A percentile compares a stretch with the other conserved stretches of the same genome.
These are phyloP conservation scores for Cebidichthys violaceus DNA, from an alignment of 2,113 vertebrate genomes.

Conservation along the genomic window DNA sequence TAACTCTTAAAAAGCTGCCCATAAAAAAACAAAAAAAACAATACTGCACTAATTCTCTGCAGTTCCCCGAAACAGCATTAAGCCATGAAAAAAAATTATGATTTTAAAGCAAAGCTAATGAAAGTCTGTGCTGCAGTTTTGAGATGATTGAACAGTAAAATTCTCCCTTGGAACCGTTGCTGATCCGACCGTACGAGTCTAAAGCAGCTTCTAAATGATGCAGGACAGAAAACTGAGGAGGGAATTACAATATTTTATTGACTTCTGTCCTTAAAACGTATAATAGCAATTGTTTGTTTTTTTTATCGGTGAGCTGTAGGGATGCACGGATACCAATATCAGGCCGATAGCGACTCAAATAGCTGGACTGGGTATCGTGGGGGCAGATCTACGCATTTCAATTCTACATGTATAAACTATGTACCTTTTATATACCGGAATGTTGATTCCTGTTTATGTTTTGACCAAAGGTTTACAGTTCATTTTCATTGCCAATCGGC, in stretches of 20 bases:
- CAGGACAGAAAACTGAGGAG: not conserved
- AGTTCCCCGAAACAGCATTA: not conserved
- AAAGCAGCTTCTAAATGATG: slow-evolving; percentile 3
- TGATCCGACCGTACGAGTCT: not conserved
- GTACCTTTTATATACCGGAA: no score
- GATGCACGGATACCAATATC: no score
- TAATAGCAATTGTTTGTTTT: not conserved
- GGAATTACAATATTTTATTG: no score
- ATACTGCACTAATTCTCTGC: slow-evolving; percentile 9
- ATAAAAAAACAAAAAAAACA: slow-evolving; percentile 15
- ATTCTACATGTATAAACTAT: no score
- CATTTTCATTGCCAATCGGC: not conserved
- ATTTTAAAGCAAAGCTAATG: slow-evolving; percentile 34
- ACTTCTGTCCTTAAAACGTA: no score
- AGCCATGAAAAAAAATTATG: slow-evolving; percentile 10
- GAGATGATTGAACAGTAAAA: slow-evolving; percentile 24
- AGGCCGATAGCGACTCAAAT: no score
- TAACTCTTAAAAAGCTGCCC: slow-evolving; percentile 10
- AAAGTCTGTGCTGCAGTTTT: not conserved
- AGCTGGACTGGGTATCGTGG: no score
- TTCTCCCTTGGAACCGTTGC: slow-evolving; percentile 19
- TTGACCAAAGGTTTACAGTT: no score
- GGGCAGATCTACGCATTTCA: no score
- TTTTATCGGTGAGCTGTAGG: not conserved
- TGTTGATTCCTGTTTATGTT: no score